A percentile compares a stretch with the other conserved stretches of the same genome.
phyloP scores from a whole-genome alignment of 2,797 vertebrate species.

The Halcyon leucocephala region DNA sequence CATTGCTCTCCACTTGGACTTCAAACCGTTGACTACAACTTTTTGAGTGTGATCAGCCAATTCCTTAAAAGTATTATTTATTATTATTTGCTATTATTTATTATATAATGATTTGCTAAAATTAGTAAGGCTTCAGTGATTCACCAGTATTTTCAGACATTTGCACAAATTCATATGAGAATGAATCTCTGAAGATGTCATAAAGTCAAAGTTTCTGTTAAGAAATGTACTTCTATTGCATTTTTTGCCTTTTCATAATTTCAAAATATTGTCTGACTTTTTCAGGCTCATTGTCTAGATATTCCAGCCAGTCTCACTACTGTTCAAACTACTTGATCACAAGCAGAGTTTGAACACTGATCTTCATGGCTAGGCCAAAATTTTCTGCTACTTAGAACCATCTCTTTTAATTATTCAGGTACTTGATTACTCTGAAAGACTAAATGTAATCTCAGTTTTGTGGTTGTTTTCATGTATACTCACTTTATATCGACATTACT shows the following conservation, averaged over 20 bases:
- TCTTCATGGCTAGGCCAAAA: not conserved
- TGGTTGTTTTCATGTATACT: not conserved
- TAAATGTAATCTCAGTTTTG: not conserved
- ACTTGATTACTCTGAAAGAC: not conserved
- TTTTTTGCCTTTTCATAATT: not conserved
- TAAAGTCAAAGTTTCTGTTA: not conserved
- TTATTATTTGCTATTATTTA: no score
- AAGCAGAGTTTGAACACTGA: not conserved
- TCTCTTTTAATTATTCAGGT: not conserved
- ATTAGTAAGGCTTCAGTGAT: not conserved
- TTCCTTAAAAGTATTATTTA: no score
- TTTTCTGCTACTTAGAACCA: not conserved
- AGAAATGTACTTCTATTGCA: not conserved
- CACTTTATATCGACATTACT: not conserved
- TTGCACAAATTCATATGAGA: not conserved
- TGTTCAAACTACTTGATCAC: not conserved
- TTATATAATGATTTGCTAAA: not conserved
- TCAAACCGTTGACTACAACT: no score
- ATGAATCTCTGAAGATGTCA: not conserved
- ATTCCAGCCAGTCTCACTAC: not conserved
- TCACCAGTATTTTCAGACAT: not conserved
- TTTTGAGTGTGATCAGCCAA: no score
- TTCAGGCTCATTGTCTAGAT: not conserved
- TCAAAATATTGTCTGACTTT: not conserved
- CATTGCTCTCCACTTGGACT: no score